These are phyloP conservation scores for Scolopax rusticola DNA, from an alignment of 2,797 vertebrate species.

Conservation along the genomic window DNA sequence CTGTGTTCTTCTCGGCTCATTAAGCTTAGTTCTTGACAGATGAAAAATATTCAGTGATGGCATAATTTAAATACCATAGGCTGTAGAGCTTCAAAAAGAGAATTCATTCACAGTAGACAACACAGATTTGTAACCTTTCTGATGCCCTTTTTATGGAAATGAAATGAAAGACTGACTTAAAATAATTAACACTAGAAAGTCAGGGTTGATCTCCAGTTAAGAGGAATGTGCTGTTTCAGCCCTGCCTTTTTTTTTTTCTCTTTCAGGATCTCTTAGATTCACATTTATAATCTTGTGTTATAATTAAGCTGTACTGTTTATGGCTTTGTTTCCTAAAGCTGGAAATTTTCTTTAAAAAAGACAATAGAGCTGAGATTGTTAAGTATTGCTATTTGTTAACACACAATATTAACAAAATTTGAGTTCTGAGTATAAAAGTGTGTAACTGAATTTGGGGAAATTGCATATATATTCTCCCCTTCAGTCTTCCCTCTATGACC, in stretches of 20 bases:
- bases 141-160: conserved; percentile 28
- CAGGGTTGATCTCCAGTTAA: neutral
- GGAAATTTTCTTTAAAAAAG: neutral
- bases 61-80: conserved; percentile 14
- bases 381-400: neutral
- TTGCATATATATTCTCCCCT: neutral
- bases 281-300: neutral
- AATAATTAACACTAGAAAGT: neutral
- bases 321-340: neutral
- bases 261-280: neutral
- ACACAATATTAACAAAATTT: neutral
- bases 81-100: neutral
- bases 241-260: neutral
- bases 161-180: conserved; percentile 8
- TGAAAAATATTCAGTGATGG: conserved; percentile 37
- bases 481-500: neutral
- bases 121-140: conserved; percentile 13
- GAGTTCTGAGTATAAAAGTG: neutral
- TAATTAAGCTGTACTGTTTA: neutral
- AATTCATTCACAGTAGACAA: conserved; percentile 31
- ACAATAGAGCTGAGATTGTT: neutral
- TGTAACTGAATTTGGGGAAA: neutral
- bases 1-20: neutral
- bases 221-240: neutral
- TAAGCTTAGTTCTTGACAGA: neutral